Evolutionary conservation across 2,113 vertebrate species (phyloP).

Genomic region (Naja naja): DNA sequence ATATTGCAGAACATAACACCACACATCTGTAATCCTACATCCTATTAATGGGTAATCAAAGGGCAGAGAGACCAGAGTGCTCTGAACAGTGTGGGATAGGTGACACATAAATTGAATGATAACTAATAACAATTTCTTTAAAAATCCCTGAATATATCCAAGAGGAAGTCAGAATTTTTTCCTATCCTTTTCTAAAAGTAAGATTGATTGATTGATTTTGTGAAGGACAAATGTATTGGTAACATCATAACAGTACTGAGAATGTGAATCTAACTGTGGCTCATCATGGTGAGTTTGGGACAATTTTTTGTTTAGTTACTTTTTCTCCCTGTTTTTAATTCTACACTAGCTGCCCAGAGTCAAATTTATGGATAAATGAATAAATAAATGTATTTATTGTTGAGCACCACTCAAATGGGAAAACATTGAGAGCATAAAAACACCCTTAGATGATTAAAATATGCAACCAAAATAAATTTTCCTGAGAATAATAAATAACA

Average conservation of each 20-base stretch:
- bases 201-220: not conserved
- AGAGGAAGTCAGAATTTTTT: not conserved
- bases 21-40: too few species aligned
- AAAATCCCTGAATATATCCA: not conserved
- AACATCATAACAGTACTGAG: not conserved
- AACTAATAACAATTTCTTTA: too few species aligned
- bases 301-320: not conserved
- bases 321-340: not conserved
- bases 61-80: not conserved
- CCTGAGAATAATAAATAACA: too few species aligned
- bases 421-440: too few species aligned
- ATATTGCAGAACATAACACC: not conserved
- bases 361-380: not conserved
- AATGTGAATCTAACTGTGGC: not conserved
- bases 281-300: not conserved
- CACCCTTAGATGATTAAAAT: too few species aligned
- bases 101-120: too few species aligned
- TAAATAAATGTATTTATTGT: not conserved
- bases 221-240: not conserved
- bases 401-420: too few species aligned
- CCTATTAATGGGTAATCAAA: not conserved
- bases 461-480: too few species aligned
- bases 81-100: too few species aligned
- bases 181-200: not conserved
- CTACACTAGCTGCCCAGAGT: not conserved